Percentiles rank a stretch among this genome's conserved stretches.
These are phyloP conservation scores for Megaceryle maxima DNA, from an alignment of 2,113 vertebrate genomes.

Conservation along the genomic window DNA sequence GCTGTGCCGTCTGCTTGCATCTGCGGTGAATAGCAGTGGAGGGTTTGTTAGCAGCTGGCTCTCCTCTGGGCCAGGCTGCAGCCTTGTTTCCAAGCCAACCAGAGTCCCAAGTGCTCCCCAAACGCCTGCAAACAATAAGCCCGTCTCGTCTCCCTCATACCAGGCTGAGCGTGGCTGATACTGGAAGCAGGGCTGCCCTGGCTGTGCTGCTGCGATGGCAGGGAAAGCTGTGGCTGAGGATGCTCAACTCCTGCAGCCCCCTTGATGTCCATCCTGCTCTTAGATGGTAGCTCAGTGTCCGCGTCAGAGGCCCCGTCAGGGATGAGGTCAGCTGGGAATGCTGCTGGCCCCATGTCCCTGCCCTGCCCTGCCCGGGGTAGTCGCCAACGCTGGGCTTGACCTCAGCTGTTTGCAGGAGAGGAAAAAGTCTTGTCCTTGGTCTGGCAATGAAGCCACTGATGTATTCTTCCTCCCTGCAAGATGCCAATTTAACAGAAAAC, in stretches of 20 bases:
- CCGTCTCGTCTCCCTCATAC: fast-evolving
- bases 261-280: background rate
- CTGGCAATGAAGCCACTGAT: fast-evolving
- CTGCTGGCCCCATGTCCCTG: fast-evolving
- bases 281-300: fast-evolving
- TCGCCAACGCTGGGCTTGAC: fast-evolving
- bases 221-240: background rate
- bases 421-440: background rate
- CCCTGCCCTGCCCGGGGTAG: background rate
- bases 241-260: background rate
- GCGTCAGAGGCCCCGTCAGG: background rate
- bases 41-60: background rate
- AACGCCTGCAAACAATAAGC: background rate
- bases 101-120: background rate
- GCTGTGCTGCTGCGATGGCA: fast-evolving
- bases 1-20: background rate
- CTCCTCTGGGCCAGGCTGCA: constrained; percentile 32
- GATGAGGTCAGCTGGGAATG: fast-evolving
- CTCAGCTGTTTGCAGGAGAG: fast-evolving
- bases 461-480: background rate
- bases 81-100: constrained; percentile 53
- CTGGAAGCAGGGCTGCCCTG: background rate
- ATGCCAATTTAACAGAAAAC: background rate
- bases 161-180: background rate
- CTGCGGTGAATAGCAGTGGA: fast-evolving